Evolutionary conservation across 2,113 vertebrate genomes (phyloP), one percentile per base, ranked within the genome.

Genomic region (Callospermophilus lateralis): DNA sequence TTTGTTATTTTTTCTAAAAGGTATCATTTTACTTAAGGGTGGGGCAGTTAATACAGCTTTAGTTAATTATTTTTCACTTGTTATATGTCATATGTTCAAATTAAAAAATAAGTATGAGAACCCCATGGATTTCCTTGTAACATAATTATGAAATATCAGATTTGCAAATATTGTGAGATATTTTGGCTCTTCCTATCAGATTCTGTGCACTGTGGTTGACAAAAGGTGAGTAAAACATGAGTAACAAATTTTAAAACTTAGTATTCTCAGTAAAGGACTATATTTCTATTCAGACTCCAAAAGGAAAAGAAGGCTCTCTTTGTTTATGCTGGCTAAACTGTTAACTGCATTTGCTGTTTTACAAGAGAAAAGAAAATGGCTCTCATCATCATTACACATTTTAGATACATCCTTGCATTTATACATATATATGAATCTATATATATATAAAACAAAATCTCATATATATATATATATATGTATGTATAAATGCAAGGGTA

Each of bases 351-450:
- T 91, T 95, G 13, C 30, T 89, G 13, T 74, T 93, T 96, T 78
- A 73, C 30, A 61, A 78, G 34, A 83, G 70, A 32, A 79, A 96
- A 65, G 45, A 39, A 65, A 94, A 79, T 84, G 61, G 4, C 8
- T 89, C 24, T 95, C 20, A 76, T 91, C 61, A 89, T 37, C 93
- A 93, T 76, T 80, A 39, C 37, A 94, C 79, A 84, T 92, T 95
- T 97, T 84, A 91, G 39, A 81, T 84, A 65, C 6, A 86, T 13
- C 37, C 53, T 48, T 45, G 17, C 17, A 20, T 6, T 20, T 17
- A 19, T 55, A 6, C 2, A 58, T 58, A 58, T 22, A 58, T 45
- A 45, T 45, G 45, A n/a, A n/a, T n/a, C n/a, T 45, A 8, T 45
- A 8, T 45, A 45, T 45, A 45, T 45, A 45, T 45, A 8, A 45